Evolutionary conservation across 30 jellyfish, hydroid and myxozoan species (phyloP), one percentile per base, ranked within the genome.

Genomic region (Cassiopea andromeda): DNA sequence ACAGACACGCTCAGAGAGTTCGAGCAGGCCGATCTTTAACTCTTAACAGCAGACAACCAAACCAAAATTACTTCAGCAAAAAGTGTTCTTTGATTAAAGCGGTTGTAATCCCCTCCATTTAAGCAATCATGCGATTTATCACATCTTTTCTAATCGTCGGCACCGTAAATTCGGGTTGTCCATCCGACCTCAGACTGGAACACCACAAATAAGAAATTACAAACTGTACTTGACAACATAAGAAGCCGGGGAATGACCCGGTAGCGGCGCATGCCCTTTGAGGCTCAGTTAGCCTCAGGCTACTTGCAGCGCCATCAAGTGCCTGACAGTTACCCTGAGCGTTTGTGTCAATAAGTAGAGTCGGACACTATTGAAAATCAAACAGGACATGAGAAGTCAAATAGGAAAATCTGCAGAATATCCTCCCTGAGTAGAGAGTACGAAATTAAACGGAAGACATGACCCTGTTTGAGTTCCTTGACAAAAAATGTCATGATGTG

Each of bases 91-190:
- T 81, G 90, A 81, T 60, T 81, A 6, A 38, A 69, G 73, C 82
- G 90, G 50, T 81, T 81, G 90, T 70, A 46, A 69, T 75, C 78
- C 92, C 85, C 79, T 67, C 67, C 87, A 38, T 60, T 60, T 74
- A 61, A 85, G 80, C 86, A 85, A 75, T 75, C 92, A 54, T 59
- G 78, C 85, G 84, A 71, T 83, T 83, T 73, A 70, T 69, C 92
- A 85, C 92, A 85, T 85, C 85, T 49, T 76, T 48, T 85, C 87
- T 81, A 81, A 81, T 81, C 80, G 80, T 81, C 90, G 90, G 90
- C 90, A 81, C 73, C n/a, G 90, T 59, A 44, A 69, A 67, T 46
- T 64, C 90, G 80, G 75, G 81, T 48, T 81, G 80, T 75, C 90
- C 73, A 68, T 46, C 90, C 69, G 80, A 67, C 82, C 82, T 64